A percentile compares a stretch with the other conserved stretches of the same genome.
Conservation (phyloP, 37 sponge, comb jelly and placozoan species). For the Cladorhizidae sp. region DNA sequence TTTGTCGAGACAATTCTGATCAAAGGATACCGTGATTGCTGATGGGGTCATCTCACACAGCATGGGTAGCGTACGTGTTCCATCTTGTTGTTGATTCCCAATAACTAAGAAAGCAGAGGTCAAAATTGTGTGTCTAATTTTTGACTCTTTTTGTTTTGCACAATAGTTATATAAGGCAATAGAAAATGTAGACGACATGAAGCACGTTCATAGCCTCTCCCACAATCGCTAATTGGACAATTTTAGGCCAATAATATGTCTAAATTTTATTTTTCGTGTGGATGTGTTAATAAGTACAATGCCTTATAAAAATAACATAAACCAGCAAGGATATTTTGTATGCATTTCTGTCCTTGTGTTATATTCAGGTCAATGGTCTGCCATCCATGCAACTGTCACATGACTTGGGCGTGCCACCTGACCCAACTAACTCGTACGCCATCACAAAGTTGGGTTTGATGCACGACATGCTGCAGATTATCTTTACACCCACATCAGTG, state of each 20-base stretch:
- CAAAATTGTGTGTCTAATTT: too few relatives aligned
- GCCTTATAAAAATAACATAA: background rate
- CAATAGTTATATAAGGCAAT: too few relatives aligned
- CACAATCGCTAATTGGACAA: too few relatives aligned
- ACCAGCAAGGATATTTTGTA: background rate
- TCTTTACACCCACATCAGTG: constrained; percentile 44
- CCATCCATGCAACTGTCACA: constrained; percentile 93
- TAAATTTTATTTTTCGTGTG: background rate
- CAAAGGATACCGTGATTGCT: too few relatives aligned
- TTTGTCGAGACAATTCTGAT: too few relatives aligned
- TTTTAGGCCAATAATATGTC: background rate
- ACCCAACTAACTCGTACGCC: constrained; percentile 74
- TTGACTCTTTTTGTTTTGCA: too few relatives aligned
- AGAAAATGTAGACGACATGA: too few relatives aligned
- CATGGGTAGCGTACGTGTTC: too few relatives aligned
- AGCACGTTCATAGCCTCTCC: too few relatives aligned
- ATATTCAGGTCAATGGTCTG: constrained; percentile 80
- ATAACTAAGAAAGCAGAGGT: too few relatives aligned
- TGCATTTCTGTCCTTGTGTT: constrained; percentile 2
- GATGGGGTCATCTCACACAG: too few relatives aligned
- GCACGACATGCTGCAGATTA: constrained; percentile 74
- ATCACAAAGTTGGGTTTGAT: constrained; percentile 78
- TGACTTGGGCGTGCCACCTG: constrained; percentile 74
- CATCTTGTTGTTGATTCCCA: too few relatives aligned
- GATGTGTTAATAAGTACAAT: background rate